phyloP scores from a whole-genome alignment of 2,888 invertebrate genomes.

The Venustoraphidia nigricollis region DNA sequence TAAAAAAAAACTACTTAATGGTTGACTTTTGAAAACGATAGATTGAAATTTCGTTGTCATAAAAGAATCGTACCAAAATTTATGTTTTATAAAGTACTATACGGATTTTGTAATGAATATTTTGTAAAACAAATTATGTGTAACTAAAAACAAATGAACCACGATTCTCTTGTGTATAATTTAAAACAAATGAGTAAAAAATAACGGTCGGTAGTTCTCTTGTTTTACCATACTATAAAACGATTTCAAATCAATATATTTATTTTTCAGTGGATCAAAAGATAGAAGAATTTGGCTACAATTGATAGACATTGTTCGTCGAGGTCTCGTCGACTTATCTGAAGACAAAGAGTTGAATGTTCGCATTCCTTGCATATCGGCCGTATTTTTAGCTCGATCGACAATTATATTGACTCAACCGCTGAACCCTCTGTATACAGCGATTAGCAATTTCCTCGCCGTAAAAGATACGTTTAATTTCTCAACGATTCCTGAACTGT shows the following conservation, averaged over 20 bases:
- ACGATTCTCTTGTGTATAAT: no score
- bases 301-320: conserved; percentile 49
- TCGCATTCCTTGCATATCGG: conserved; percentile 42
- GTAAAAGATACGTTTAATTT: conserved; percentile 65
- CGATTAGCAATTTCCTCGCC: conserved; percentile 62
- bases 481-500: conserved; percentile 72
- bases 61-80: no score
- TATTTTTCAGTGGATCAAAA: conserved; percentile 29
- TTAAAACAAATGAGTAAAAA: no score
- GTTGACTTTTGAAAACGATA: no score
- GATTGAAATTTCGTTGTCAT: no score
- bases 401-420: conserved; percentile 60
- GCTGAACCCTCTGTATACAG: conserved; percentile 56
- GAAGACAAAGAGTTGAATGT: conserved; percentile 22
- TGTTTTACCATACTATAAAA: neutral
- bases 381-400: conserved; percentile 55
- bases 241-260: conserved; percentile 4
- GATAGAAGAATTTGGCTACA: conserved; percentile 50
- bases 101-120: no score
- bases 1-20: no score
- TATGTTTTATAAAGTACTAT: no score
- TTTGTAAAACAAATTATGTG: no score
- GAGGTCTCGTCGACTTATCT: conserved; percentile 33
- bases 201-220: no score
- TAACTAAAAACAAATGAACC: no score